Percentiles rank a stretch among this genome's conserved stretches.
These are phyloP conservation scores for Ophion ellenae DNA, from an alignment of 2,888 invertebrate genomes.

Conservation along the genomic window DNA sequence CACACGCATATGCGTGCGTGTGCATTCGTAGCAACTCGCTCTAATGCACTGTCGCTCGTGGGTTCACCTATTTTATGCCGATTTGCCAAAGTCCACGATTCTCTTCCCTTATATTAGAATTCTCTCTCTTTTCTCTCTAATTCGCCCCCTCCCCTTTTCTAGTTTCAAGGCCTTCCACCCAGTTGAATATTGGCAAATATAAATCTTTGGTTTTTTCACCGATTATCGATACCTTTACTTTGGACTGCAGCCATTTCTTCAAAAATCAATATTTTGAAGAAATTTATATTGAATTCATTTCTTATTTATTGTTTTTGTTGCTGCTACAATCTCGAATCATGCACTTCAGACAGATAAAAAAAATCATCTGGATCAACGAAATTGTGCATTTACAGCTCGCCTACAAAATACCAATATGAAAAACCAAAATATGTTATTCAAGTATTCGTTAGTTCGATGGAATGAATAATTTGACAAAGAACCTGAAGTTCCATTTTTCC, in stretches of 20 bases:
- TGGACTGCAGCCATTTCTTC: constrained; percentile 23
- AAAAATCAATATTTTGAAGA: neutral
- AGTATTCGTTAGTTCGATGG: neutral
- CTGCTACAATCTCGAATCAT: no score
- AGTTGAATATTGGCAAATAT: constrained; percentile 68
- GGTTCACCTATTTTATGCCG: constrained; percentile 63
- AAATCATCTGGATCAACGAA: no score
- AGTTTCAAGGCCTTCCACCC: constrained; percentile 20
- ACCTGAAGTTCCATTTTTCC: neutral
- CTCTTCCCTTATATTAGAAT: constrained; percentile 28
- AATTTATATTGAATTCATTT: neutral
- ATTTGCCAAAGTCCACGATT: constrained; percentile 59
- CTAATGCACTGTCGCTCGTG: constrained; percentile 64
- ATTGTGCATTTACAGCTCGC: no score
- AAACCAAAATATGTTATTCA: no score
- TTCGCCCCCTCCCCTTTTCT: constrained; percentile 25
- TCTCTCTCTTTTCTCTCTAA: constrained; percentile 35
- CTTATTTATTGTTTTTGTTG: neutral
- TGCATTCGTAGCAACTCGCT: constrained; percentile 52
- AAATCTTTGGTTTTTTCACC: constrained; percentile 70
- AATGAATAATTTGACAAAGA: neutral
- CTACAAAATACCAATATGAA: no score
- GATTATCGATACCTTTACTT: constrained; percentile 47
- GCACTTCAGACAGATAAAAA: no score
- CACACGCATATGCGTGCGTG: constrained; percentile 23